Percentiles rank a stretch among this genome's conserved stretches.
phyloP scores from a whole-genome alignment of 2,797 vertebrate genomes.

The Pampus argenteus region DNA sequence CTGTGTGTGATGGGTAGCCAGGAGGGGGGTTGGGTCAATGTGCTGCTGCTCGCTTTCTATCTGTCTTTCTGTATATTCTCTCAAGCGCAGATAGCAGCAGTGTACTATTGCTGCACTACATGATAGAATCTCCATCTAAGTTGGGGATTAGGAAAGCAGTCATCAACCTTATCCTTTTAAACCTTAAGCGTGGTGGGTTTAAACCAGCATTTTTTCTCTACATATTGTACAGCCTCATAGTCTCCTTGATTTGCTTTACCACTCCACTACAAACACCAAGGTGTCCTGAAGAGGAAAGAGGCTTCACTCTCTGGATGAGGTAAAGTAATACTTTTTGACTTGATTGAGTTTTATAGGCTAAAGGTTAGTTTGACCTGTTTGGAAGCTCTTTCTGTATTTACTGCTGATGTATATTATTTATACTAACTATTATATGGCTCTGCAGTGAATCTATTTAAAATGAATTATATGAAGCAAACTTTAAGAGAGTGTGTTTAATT shows the following conservation, averaged over 20 bases:
- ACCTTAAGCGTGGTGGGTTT: constrained; percentile 28
- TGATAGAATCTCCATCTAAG: constrained; percentile 41
- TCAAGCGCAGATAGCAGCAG: constrained; percentile 41
- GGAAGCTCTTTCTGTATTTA: background rate
- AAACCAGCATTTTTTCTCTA: constrained; percentile 31
- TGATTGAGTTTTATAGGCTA: background rate
- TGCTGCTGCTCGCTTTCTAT: constrained; percentile 50
- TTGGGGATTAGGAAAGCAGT: constrained; percentile 37
- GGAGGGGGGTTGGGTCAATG: constrained; percentile 76
- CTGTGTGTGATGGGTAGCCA: constrained; percentile 72
- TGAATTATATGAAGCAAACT: background rate
- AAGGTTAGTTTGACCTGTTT: background rate
- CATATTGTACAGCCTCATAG: constrained; percentile 15
- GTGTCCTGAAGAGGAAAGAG: constrained; percentile 31
- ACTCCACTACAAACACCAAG: constrained; percentile 25
- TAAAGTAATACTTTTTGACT: constrained; percentile 39
- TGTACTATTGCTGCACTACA: constrained; percentile 26
- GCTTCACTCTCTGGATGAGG: constrained; percentile 48
- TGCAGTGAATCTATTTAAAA: too few relatives aligned
- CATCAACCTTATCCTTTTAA: constrained; percentile 33
- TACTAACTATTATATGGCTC: background rate
- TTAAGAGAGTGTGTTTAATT: background rate
- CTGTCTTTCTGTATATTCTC: constrained; percentile 42
- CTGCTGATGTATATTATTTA: background rate
- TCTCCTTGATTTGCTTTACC: constrained; percentile 33